Base-by-base conservation (phyloP, 2,888 invertebrate species). In the Argyresthia albistria region DNA sequence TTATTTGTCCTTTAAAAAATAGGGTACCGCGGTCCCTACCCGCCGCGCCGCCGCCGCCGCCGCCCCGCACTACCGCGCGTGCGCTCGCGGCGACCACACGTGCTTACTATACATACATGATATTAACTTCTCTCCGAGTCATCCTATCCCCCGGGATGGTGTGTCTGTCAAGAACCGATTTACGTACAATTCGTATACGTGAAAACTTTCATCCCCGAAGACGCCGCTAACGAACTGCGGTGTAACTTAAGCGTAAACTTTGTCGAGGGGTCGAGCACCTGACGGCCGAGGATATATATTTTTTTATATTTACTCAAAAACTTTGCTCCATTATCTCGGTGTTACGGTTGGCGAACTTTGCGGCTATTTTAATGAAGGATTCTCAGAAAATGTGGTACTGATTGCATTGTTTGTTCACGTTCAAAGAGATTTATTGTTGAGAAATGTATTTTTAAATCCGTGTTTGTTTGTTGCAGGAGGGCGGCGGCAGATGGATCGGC, bases 401-500 rank as follows among this genome's bases (percentile, higher is more conserved):
- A 47, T 35, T 47, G 12, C 8, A 25, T 35, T 47, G 25, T 25
- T 25, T 25, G 2, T 25, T 25, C 25, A 6, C 25, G 25, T 25
- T 25, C 10, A 10, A 35, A n/a, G 35, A 14, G 15, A 14, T 42
- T 52, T 37, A 45, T 36, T 48, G 48, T 35, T 14, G 12, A 10
- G 37, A 15, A 37, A 8, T 14, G 48, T 48, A 11, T 35, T 45
- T 11, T 45, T 4, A 25, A 25, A 25, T 25, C 15, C 14, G 12
- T 36, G 51, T 35, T 43, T 52, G 48, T 35, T 8, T 54, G 45
- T 69, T 84, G 37, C 80, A 86, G 84, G 79, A 69, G 74, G 80
- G 70, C 68, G 76, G 71, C 68, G 76, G 78, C 81, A 81, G 81
- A 87, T 87, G 87, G 87, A 83, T 77, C 77, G 80, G 78, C 72